These are phyloP conservation scores for Rotaria macrura DNA, from an alignment of 2,888 invertebrate species.

Conservation along the genomic window DNA sequence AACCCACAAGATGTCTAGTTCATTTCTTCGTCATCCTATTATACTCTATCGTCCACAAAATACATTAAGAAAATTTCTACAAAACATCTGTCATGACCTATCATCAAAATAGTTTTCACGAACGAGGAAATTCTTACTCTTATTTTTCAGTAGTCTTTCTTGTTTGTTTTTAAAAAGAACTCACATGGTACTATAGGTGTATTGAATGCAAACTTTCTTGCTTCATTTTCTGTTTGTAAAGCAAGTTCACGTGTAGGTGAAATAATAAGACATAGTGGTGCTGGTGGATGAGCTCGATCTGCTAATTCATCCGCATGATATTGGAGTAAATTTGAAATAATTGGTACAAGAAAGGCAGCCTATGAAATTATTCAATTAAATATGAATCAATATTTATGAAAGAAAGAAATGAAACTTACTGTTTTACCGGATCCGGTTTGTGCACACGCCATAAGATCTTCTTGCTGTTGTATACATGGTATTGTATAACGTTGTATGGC, in stretches of 20 bases:
- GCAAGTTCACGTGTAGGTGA: slow-evolving; percentile 33
- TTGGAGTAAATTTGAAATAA: slow-evolving; percentile 25
- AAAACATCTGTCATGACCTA: too few species aligned
- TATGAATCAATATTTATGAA: neutral
- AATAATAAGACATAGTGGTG: slow-evolving; percentile 24
- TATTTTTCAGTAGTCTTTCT: too few species aligned
- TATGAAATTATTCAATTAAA: neutral
- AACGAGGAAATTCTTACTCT: neutral
- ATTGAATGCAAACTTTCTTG: slow-evolving; percentile 29
- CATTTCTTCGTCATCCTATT: too few species aligned
- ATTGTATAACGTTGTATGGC: slow-evolving; percentile 26
- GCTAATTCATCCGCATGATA: slow-evolving; percentile 20
- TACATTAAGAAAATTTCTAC: too few species aligned
- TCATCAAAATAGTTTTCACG: too few species aligned
- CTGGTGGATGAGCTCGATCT: slow-evolving; percentile 15
- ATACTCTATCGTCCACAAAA: too few species aligned
- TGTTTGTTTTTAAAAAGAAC: too few species aligned
- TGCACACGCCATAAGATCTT: slow-evolving; percentile 33
- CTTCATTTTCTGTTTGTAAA: slow-evolving; percentile 27
- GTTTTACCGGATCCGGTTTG: slow-evolving; percentile 33
- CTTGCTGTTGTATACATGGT: slow-evolving; percentile 13
- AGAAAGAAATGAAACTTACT: neutral
- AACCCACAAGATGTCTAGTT: too few species aligned
- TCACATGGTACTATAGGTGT: slow-evolving; percentile 1
- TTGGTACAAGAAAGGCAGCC: slow-evolving; percentile 32